Conservation (phyloP, 2,888 invertebrate species). For the Mystacides longicornis region DNA sequence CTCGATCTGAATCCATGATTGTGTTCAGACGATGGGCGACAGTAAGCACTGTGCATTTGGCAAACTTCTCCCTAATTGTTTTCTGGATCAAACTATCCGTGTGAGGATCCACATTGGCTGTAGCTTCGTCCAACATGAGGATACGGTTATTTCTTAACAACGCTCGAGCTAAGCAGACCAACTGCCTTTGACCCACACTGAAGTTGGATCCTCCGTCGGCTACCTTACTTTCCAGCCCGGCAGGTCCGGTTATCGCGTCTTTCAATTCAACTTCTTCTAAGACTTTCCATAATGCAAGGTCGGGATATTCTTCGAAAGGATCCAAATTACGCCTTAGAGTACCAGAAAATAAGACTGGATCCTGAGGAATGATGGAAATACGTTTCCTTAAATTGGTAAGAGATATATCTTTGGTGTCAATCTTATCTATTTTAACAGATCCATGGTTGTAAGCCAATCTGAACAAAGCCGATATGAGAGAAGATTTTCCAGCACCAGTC, state of each 20-base stretch:
- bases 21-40: conserved; percentile 76
- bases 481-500: conserved; percentile 70
- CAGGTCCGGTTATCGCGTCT: conserved; percentile 39
- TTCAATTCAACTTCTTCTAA: conserved; percentile 59
- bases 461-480: conserved; percentile 62
- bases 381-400: conserved; percentile 44
- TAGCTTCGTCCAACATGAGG: conserved; percentile 64
- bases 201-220: conserved; percentile 58
- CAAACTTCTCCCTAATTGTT: conserved; percentile 63
- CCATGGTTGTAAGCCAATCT: conserved; percentile 58
- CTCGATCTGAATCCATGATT: conserved; percentile 54
- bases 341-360: conserved; percentile 74
- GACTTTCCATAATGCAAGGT: conserved; percentile 63
- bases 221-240: conserved; percentile 48
- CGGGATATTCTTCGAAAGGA: conserved; percentile 63
- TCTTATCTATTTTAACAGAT: conserved; percentile 54
- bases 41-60: conserved; percentile 65
- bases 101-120: conserved; percentile 61
- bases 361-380: conserved; percentile 66
- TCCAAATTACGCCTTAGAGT: conserved; percentile 68
- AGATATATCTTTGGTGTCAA: conserved; percentile 51
- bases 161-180: conserved; percentile 63
- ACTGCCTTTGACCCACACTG: conserved; percentile 64
- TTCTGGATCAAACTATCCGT: conserved; percentile 66
- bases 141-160: conserved; percentile 56